Conservation (phyloP, 2,888 invertebrate species). For the Chouioia cunea region DNA sequence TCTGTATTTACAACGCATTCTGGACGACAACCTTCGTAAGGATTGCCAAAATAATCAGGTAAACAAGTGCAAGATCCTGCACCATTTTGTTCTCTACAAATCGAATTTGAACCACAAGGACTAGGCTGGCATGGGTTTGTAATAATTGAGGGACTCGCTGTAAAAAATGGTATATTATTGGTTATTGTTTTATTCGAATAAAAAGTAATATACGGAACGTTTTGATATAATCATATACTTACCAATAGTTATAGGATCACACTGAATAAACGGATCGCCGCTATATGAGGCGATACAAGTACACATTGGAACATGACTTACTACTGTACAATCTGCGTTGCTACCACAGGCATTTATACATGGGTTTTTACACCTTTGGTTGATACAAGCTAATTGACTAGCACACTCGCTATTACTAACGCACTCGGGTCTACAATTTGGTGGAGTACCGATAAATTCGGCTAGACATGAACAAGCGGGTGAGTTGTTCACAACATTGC, state of each 20-base stretch:
- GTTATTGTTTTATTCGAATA: constrained; percentile 33
- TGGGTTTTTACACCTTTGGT: constrained; percentile 80
- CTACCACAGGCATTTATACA: constrained; percentile 80
- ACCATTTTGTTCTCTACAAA: constrained; percentile 65
- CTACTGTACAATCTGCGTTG: constrained; percentile 78
- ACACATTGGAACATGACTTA: constrained; percentile 80
- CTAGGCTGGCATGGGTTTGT: constrained; percentile 70
- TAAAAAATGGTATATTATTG: constrained; percentile 51
- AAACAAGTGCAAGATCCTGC: constrained; percentile 78
- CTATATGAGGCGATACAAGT: constrained; percentile 74
- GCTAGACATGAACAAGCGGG: constrained; percentile 77
- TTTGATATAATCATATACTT: constrained; percentile 11
- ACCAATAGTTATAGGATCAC: constrained; percentile 64
- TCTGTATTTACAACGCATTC: constrained; percentile 82
- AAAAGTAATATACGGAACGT: background rate
- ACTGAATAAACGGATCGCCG: constrained; percentile 78
- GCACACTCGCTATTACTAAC: constrained; percentile 76
- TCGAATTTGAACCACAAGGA: constrained; percentile 74
- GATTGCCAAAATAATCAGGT: constrained; percentile 79
- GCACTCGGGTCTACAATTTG: constrained; percentile 78
- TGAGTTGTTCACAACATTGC: constrained; percentile 73
- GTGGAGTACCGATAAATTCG: constrained; percentile 79
- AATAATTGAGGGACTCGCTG: constrained; percentile 40
- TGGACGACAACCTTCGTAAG: constrained; percentile 78
- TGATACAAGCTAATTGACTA: constrained; percentile 77